Conservation (phyloP, 2,888 invertebrate species). For the Diplolepis rosae region DNA sequence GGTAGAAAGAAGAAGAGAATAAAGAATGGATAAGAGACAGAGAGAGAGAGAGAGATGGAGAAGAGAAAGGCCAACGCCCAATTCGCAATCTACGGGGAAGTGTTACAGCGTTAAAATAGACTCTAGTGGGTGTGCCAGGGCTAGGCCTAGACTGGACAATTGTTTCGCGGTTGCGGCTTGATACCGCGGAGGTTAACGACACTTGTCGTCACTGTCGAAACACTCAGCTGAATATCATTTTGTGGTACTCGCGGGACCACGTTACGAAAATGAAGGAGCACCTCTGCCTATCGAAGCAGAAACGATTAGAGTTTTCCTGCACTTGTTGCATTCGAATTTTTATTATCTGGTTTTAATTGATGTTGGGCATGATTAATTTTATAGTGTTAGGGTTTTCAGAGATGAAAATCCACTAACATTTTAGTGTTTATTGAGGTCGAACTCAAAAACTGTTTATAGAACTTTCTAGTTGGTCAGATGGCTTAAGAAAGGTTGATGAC, state of each 20-base stretch:
- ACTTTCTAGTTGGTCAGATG: neutral
- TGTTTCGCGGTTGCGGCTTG: slow-evolving; percentile 55
- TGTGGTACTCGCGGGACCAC: slow-evolving; percentile 54
- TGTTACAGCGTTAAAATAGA: slow-evolving; percentile 49
- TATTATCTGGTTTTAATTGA: too few relatives aligned
- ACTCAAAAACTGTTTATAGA: neutral
- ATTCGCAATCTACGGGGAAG: slow-evolving; percentile 61
- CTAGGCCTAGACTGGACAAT: slow-evolving; percentile 63
- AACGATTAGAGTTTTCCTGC: neutral
- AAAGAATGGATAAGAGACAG: neutral
- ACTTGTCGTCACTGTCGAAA: slow-evolving; percentile 63
- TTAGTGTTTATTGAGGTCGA: neutral
- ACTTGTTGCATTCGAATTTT: neutral
- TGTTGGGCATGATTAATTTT: neutral
- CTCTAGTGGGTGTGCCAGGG: slow-evolving; percentile 47
- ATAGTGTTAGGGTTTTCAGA: neutral
- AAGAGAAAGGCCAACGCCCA: slow-evolving; percentile 62
- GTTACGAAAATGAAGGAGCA: slow-evolving; percentile 47
- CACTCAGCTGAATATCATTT: slow-evolving; percentile 66
- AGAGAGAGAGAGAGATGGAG: slow-evolving; percentile 35
- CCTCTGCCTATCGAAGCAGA: slow-evolving; percentile 32
- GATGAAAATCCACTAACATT: neutral
- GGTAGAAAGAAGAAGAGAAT: slow-evolving; percentile 20
- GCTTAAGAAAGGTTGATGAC: neutral
- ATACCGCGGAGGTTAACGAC: slow-evolving; percentile 68